These are phyloP conservation scores for Ceratina japonica DNA, from an alignment of 1,140 invertebrate genomes.

Conservation along the genomic window DNA sequence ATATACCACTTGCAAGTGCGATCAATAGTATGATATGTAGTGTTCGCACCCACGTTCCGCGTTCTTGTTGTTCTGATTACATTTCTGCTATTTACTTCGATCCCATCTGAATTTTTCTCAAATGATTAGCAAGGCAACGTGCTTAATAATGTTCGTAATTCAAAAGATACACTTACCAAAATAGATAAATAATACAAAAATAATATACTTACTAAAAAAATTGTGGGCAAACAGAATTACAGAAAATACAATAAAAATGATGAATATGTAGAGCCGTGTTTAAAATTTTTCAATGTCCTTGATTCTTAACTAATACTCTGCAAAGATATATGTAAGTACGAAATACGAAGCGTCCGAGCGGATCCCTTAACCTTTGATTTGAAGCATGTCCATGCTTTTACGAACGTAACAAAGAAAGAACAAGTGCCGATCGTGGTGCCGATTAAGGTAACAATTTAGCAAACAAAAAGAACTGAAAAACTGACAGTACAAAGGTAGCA, in stretches of 20 bases:
- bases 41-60: neutral
- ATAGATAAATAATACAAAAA: neutral
- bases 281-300: too few species aligned
- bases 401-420: too few species aligned
- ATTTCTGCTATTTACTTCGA: neutral
- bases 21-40: conserved; percentile 16
- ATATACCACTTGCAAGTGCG: neutral
- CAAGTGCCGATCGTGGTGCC: too few species aligned
- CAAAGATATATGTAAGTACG: too few species aligned
- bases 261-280: neutral
- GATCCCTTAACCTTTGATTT: too few species aligned
- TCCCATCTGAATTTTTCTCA: neutral
- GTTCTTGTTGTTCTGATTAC: neutral
- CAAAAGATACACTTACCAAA: neutral
- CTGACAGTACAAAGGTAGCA: too few species aligned
- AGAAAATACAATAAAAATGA: neutral
- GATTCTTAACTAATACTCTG: too few species aligned
- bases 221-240: neutral
- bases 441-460: too few species aligned
- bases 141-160: too few species aligned
- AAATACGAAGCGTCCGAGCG: too few species aligned
- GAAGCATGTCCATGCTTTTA: too few species aligned
- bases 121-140: neutral
- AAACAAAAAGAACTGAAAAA: too few species aligned
- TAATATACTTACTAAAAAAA: neutral